Evolutionary conservation across 2,888 invertebrate genomes (phyloP).

Genomic region (Augiades crinisus): DNA sequence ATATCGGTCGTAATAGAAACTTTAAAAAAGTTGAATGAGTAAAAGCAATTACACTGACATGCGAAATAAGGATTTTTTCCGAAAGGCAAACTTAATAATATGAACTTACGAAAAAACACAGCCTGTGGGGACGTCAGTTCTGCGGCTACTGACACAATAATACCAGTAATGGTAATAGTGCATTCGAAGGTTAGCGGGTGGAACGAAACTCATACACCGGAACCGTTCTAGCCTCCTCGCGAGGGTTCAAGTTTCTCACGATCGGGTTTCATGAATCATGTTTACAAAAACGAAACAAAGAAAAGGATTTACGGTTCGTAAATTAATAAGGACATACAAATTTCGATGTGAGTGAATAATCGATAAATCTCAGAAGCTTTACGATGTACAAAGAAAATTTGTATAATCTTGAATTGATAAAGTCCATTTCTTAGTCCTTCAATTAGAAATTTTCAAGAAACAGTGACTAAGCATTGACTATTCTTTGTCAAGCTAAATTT

Average conservation of each 20-base stretch:
- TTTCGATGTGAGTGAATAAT: not conserved
- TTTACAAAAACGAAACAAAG: slow-evolving; percentile 15
- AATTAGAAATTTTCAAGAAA: too few relatives aligned
- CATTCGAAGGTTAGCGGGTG: slow-evolving; percentile 1
- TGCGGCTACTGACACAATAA: slow-evolving; percentile 12
- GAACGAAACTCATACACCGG: slow-evolving; percentile 19
- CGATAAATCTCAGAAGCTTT: too few relatives aligned
- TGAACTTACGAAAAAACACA: slow-evolving; percentile 16
- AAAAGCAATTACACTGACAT: too few relatives aligned
- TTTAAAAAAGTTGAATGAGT: too few relatives aligned
- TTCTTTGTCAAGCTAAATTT: too few relatives aligned
- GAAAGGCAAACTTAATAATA: not conserved
- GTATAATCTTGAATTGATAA: too few relatives aligned
- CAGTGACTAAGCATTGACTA: too few relatives aligned
- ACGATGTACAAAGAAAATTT: too few relatives aligned
- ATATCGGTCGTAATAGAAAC: too few relatives aligned
- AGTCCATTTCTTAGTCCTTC: too few relatives aligned
- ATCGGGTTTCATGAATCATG: slow-evolving; percentile 18
- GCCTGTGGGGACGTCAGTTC: slow-evolving; percentile 14
- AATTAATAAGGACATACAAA: too few relatives aligned
- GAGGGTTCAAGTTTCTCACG: slow-evolving; percentile 17
- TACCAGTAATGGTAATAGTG: slow-evolving; percentile 1
- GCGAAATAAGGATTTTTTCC: too few relatives aligned
- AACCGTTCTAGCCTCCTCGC: not conserved
- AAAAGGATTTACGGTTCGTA: not conserved